Percentiles rank a stretch among this genome's conserved stretches.
These are phyloP conservation scores for Seriola dumerili DNA, from an alignment of 2,113 vertebrate genomes.

Conservation along the genomic window DNA sequence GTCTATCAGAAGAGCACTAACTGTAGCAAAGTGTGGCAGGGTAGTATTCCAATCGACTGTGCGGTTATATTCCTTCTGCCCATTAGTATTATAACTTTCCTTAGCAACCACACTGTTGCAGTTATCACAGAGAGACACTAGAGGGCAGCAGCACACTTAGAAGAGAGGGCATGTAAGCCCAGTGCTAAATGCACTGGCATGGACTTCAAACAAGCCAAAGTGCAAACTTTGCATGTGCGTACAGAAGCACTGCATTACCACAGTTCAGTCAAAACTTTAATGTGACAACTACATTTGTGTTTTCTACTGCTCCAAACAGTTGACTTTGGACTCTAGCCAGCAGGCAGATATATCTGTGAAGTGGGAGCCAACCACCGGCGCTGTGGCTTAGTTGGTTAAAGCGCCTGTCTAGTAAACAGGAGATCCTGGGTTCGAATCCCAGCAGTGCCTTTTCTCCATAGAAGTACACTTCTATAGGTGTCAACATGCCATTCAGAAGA, in stretches of 20 bases:
- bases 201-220: background rate
- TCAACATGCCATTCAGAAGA: background rate
- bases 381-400: conserved; percentile 22
- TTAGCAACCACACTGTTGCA: background rate
- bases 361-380: background rate
- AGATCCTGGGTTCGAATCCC: conserved; percentile 10
- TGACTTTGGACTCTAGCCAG: background rate
- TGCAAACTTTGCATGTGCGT: background rate
- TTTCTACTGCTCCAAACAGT: background rate
- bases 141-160: conserved; percentile 65
- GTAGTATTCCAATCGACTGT: background rate
- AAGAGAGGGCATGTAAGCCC: background rate
- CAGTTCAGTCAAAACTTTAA: background rate
- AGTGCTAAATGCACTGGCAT: background rate
- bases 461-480: too few relatives aligned
- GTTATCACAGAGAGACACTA: conserved; percentile 41
- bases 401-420: conserved; percentile 23
- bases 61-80: background rate
- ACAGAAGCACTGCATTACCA: background rate
- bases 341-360: background rate
- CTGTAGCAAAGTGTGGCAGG: background rate
- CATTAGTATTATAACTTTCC: background rate
- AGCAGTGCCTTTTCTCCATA: conserved; percentile 34
- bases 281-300: too few relatives aligned
- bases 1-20: background rate